phyloP scores from a whole-genome alignment of 1,140 invertebrate species.

The Drosophila nigrodunni region DNA sequence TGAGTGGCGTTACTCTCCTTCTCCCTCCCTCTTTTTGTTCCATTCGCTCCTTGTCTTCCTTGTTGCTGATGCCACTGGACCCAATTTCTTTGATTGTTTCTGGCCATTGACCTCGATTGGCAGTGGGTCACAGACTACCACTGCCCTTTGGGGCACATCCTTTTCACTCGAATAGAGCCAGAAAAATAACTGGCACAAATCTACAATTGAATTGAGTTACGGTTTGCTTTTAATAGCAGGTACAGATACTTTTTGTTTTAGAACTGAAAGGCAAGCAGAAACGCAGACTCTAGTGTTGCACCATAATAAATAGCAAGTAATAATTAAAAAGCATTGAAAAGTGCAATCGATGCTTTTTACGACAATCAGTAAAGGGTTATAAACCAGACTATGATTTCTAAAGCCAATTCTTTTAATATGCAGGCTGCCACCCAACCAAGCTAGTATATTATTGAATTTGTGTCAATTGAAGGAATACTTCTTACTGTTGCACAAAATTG shows the following conservation, averaged over 20 bases:
- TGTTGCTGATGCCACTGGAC: constrained; percentile 19
- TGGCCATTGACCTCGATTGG: constrained; percentile 66
- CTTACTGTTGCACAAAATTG: too few relatives aligned
- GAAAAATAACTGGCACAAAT: constrained; percentile 43
- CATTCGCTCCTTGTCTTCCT: too few relatives aligned
- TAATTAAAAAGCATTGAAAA: background rate
- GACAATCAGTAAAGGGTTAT: too few relatives aligned
- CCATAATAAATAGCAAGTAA: constrained; percentile 32
- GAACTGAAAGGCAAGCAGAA: constrained; percentile 32
- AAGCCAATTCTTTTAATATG: too few relatives aligned
- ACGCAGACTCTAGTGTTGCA: background rate
- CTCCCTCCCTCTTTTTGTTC: background rate
- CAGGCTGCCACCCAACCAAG: too few relatives aligned
- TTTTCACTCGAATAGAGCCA: constrained; percentile 17
- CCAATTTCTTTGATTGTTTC: constrained; percentile 63
- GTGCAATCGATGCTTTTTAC: background rate
- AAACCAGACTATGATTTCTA: too few relatives aligned
- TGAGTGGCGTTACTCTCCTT: constrained; percentile 30
- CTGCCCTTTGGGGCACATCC: constrained; percentile 5
- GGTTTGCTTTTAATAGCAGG: constrained; percentile 56
- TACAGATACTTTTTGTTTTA: constrained; percentile 12
- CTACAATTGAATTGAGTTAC: constrained; percentile 68
- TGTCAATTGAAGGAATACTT: too few relatives aligned
- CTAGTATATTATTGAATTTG: too few relatives aligned
- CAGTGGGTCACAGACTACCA: constrained; percentile 40